Percentiles rank a stretch among this genome's conserved stretches.
These are phyloP conservation scores for Triplophysa yarkandensis DNA, from an alignment of 2,797 vertebrate genomes.

Conservation along the genomic window DNA sequence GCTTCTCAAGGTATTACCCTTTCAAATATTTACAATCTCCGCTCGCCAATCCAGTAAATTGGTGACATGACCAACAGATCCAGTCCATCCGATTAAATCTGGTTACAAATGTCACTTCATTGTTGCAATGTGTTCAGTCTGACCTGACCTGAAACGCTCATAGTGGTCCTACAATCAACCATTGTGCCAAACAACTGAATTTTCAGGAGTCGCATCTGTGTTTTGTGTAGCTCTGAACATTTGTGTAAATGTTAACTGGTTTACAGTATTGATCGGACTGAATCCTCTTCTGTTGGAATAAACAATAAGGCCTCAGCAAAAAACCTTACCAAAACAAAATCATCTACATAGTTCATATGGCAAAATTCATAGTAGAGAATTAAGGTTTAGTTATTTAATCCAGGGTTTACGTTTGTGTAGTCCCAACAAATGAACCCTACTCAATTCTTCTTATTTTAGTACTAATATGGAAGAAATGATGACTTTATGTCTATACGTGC, in stretches of 20 bases:
- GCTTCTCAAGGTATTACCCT: no score
- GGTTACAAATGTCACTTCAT: slow-evolving; percentile 49
- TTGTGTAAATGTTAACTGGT: slow-evolving; percentile 42
- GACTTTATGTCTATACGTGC: background rate
- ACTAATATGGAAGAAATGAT: slow-evolving; percentile 6
- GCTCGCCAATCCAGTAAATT: background rate
- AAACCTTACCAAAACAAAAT: background rate
- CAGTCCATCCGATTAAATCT: slow-evolving; percentile 43
- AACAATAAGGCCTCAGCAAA: background rate
- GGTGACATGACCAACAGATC: slow-evolving; percentile 50
- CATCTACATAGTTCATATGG: background rate
- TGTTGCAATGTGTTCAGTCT: slow-evolving; percentile 33
- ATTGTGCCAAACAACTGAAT: slow-evolving; percentile 25
- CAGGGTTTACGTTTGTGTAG: background rate
- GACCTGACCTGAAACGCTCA: slow-evolving; percentile 18
- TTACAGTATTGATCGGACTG: slow-evolving; percentile 44
- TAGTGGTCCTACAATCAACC: slow-evolving; percentile 41
- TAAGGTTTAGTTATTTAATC: no score
- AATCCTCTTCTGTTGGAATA: background rate
- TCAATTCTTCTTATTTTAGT: background rate
- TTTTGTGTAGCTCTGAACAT: slow-evolving; percentile 25
- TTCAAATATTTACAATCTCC: no score
- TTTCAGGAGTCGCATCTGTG: slow-evolving; percentile 47
- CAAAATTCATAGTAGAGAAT: no score
- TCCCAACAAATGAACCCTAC: background rate